Evolutionary conservation across 2,888 invertebrate species (phyloP).

Genomic region (Ditula angustiorana): DNA sequence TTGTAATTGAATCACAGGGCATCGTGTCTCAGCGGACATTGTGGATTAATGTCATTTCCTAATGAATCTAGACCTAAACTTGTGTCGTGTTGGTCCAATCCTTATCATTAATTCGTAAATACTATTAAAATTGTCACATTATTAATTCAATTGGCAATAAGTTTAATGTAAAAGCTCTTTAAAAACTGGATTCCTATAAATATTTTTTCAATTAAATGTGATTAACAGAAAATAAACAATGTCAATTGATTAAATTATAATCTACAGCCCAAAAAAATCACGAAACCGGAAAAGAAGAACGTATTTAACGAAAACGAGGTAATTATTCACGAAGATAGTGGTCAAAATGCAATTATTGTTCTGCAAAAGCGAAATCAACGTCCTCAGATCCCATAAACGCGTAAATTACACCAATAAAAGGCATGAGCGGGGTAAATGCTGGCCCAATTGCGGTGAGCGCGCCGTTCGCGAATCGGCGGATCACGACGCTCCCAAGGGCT

Average conservation of each 20-base stretch:
- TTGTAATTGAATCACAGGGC: slow-evolving; percentile 59
- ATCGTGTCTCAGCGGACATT: slow-evolving; percentile 52
- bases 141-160: neutral
- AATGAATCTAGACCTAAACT: slow-evolving; percentile 19
- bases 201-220: too few species aligned
- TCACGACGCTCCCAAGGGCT: slow-evolving; percentile 62
- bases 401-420: slow-evolving; percentile 33
- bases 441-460: slow-evolving; percentile 53
- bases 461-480: slow-evolving; percentile 58
- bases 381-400: neutral
- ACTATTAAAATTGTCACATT: neutral
- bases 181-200: too few species aligned
- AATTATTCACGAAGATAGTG: too few species aligned
- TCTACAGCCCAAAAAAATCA: too few species aligned
- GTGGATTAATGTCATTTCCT: slow-evolving; percentile 43
- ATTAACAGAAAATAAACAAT: too few species aligned
- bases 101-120: too few species aligned
- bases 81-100: neutral
- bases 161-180: too few species aligned
- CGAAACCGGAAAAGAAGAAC: too few species aligned
- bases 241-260: too few species aligned
- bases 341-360: neutral
- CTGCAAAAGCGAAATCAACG: neutral
- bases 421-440: slow-evolving; percentile 43
- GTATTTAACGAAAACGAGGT: too few species aligned